Base-by-base conservation (phyloP, 2,113 vertebrate species). In the Chlamydotis undulata region DNA sequence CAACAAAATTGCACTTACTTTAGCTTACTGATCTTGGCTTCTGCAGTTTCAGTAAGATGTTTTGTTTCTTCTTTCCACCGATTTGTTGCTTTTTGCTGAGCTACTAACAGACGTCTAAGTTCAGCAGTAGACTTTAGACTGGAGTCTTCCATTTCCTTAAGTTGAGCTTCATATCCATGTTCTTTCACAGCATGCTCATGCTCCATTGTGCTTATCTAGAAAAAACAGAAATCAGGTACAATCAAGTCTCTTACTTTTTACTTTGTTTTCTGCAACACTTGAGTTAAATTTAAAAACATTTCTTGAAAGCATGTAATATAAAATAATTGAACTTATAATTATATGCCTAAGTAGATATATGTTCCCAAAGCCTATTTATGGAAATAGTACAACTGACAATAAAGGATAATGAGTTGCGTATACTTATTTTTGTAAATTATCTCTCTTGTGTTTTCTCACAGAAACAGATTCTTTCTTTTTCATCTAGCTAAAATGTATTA, bases 1-100 rank as follows among this genome's bases (percentile, higher is more conserved):
- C 31, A 92, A 89, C 26, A 83, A 45, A 84, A 65, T 2, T 26
- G 29, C 71, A 97, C 98, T 98, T 98, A 99, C 99, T 98, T 99
- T 35, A 99, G 96, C 87, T 96, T 98, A 69, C 57, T 94, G 83
- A 99, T 97, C 96, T 98, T 99, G 25, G 93, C 94, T 94, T 99
- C 99, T 39, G 99, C 95, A 75, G 97, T 96, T 91, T 98, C 98
- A 18, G 98, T 96, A 55, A 99, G 96, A 79, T 96, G 98, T 70
- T 98, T 98, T 33, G 98, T 96, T 96, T 99, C 99, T 68, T 99
- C 99, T 96, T 98, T 99, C 99, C 99, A 99, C 26, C 98, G 97
- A 64, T 97, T 98, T 88, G 98, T 98, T 75, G 98, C 98, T 94
- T 98, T 99, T 96, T 99, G 99, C 92, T 99, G 99, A 41, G 98